Base-by-base conservation (phyloP, 1,140 invertebrate species). In the Drosophila punjabiensis region DNA sequence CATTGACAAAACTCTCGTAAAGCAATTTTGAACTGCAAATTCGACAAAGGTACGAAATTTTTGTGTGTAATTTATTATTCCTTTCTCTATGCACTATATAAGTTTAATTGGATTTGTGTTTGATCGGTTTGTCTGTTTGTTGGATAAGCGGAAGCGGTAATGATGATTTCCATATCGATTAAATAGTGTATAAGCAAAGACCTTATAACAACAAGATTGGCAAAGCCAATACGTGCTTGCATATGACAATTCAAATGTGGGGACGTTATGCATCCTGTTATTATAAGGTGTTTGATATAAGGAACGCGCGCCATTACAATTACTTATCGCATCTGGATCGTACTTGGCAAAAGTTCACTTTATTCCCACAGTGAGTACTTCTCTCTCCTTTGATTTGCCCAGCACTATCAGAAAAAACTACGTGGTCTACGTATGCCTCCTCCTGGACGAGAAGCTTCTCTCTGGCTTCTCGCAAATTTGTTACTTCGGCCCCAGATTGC, bases 21-120 rank as follows among this genome's bases (percentile, higher is more conserved):
- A 81, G 85, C 85, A 92, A 92, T 92, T 92, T 92, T 92, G 85
- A 92, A 92, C 90, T 92, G 90, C 90, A 87, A 90, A 92, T 92
- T 92, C 90, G 85, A 92, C 74, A 89, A 89, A 92, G 90, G 90
- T 92, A 92, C 90, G 84, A 87, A 89, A 89, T 67, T 53, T 69
- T 82, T 81, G 67, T 75, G 67, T 75, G 71, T 75, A 74, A 62
- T 68, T 82, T 64, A 37, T 70, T 69, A 64, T 71, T 67, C 56
- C 60, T 58, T 53, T 62, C 32, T 77, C 37, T 77, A 81, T 71
- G 77, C 60, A 56, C 68, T 61, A 41, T 39, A 28, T 67, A 58
- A 28, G 41, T 77, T 39, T 75, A 63, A 56, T 60, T 61, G 65
- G 48, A 63, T 37, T 48, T 28, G 52, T 28, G 39, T 43, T 66